These are phyloP conservation scores for Anadara kagoshimensis DNA, from an alignment of 1,140 invertebrate species.

Conservation along the genomic window DNA sequence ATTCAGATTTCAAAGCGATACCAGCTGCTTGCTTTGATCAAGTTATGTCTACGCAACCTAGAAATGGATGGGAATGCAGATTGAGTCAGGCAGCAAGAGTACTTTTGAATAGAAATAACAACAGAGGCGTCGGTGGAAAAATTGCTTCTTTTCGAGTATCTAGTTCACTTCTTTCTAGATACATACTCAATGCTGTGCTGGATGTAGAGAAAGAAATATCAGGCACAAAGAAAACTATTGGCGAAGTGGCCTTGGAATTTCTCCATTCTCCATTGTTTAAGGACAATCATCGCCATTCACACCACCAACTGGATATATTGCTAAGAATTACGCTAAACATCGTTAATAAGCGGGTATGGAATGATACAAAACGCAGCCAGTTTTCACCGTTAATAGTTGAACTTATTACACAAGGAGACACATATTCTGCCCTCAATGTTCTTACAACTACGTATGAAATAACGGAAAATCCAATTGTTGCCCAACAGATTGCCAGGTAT, in stretches of 20 bases:
- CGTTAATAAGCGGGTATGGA: conserved; percentile 42
- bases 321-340: conserved; percentile 41
- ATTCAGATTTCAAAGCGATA: conserved; percentile 47
- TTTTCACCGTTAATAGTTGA: conserved; percentile 42
- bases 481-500: conserved; percentile 49
- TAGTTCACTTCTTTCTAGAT: conserved; percentile 5
- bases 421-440: conserved; percentile 34
- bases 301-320: conserved; percentile 28
- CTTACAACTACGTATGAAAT: conserved; percentile 38
- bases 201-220: conserved; percentile 1
- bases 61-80: not conserved
- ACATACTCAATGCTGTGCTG: conserved; percentile 21
- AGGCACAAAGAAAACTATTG: conserved; percentile 15
- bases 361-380: conserved; percentile 13
- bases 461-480: conserved; percentile 46
- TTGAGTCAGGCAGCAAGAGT: conserved; percentile 2
- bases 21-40: conserved; percentile 51
- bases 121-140: not conserved
- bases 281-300: not conserved
- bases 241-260: conserved; percentile 39
- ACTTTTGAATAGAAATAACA: conserved; percentile 6
- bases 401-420: conserved; percentile 24
- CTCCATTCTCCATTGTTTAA: conserved; percentile 19
- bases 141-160: conserved; percentile 19
- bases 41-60: conserved; percentile 20